Evolutionary conservation across 2,797 vertebrate species (phyloP).

Genomic region (Darevskia nairensis): DNA sequence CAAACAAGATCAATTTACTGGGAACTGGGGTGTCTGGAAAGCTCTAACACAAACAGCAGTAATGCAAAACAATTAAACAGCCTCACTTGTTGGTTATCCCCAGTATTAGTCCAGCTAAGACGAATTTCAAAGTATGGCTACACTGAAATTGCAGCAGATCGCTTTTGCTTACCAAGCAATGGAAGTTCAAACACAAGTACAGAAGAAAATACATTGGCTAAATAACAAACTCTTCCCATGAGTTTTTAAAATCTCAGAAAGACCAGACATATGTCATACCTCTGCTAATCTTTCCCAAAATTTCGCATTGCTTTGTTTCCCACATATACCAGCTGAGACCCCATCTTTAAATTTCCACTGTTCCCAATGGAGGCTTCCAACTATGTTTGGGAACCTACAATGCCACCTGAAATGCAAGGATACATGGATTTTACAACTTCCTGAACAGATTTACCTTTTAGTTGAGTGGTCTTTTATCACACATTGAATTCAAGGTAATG

Average conservation of each 20-base stretch:
- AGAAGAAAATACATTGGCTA: background rate
- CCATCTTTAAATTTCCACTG: too few species aligned
- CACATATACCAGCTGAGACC: too few species aligned
- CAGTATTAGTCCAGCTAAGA: background rate
- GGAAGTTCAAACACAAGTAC: background rate
- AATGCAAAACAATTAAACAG: background rate
- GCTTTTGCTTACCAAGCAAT: background rate
- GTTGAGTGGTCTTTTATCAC: background rate
- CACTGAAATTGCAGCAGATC: background rate
- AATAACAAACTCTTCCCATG: too few species aligned
- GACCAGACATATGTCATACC: too few species aligned
- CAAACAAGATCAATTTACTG: background rate
- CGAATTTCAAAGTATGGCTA: background rate
- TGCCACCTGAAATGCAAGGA: background rate
- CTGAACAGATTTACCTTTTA: background rate
- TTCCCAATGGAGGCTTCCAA: background rate
- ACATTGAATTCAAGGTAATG: background rate
- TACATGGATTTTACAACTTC: background rate
- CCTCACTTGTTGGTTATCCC: background rate
- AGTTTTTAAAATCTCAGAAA: too few species aligned
- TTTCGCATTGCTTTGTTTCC: too few species aligned
- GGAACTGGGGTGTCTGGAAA: slow-evolving; percentile 4
- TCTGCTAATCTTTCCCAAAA: too few species aligned
- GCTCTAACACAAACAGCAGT: background rate
- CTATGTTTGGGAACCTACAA: background rate